A percentile compares a stretch with the other conserved stretches of the same genome.
phyloP scores from a whole-genome alignment of 2,888 invertebrate species.

The Blera fallax region DNA sequence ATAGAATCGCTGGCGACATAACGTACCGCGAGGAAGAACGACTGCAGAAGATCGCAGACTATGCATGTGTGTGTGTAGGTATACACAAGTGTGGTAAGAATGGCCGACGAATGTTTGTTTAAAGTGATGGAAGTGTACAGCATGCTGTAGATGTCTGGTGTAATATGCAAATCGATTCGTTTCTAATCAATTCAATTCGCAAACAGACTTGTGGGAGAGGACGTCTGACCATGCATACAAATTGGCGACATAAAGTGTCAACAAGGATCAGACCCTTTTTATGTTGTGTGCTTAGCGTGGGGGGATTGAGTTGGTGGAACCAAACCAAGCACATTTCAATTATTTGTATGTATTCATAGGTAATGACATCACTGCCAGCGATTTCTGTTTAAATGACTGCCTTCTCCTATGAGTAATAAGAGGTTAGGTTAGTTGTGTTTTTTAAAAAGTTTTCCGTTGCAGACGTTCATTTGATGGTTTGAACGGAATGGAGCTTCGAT shows the following conservation, averaged over 20 bases:
- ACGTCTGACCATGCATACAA: constrained; percentile 54
- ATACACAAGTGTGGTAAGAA: background rate
- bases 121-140: constrained; percentile 21
- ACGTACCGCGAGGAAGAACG: background rate
- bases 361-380: no score
- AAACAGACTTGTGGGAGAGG: constrained; percentile 44
- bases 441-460: no score
- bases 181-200: constrained; percentile 59
- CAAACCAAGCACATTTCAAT: background rate
- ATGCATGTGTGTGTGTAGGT: background rate
- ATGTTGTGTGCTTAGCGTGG: background rate
- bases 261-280: constrained; percentile 57
- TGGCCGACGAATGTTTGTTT: constrained; percentile 18
- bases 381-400: no score
- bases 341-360: no score
- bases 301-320: constrained; percentile 21
- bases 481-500: no score
- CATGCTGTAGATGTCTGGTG: constrained; percentile 15
- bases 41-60: background rate
- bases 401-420: no score
- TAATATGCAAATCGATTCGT: constrained; percentile 64
- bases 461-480: no score
- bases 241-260: constrained; percentile 56
- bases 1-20: constrained; percentile 20
- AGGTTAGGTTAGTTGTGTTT: no score